A percentile compares a stretch with the other conserved stretches of the same genome.
These are phyloP conservation scores for Pantherophis vulpinus DNA, from an alignment of 2,797 vertebrate genomes.

Conservation along the genomic window DNA sequence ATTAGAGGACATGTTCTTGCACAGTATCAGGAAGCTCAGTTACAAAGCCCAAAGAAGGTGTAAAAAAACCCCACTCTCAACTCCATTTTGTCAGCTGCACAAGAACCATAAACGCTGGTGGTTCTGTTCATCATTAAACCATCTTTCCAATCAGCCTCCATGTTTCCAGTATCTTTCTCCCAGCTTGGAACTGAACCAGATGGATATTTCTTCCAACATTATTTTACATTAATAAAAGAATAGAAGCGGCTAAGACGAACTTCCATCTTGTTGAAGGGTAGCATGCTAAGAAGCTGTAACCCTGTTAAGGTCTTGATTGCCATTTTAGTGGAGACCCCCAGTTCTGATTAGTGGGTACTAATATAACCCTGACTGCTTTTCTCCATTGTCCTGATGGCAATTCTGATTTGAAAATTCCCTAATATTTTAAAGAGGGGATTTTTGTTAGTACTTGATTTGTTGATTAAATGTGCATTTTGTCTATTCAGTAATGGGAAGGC, in stretches of 20 bases:
- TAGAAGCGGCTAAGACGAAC: neutral
- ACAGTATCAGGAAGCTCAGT: no score
- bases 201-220: neutral
- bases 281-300: neutral
- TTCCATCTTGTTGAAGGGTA: neutral
- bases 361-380: neutral
- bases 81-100: no score
- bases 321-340: neutral
- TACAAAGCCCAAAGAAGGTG: no score
- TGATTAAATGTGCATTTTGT: neutral
- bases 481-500: neutral
- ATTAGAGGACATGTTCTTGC: no score
- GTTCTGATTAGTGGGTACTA: neutral
- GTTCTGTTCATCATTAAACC: no score
- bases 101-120: no score
- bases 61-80: no score
- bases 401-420: neutral
- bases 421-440: neutral
- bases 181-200: no score
- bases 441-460: neutral
- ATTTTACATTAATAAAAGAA: neutral
- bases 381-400: neutral
- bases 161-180: no score
- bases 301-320: neutral
- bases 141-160: no score